Evolutionary conservation across 2,113 vertebrate species (phyloP).

Genomic region (Mobula hypostoma): DNA sequence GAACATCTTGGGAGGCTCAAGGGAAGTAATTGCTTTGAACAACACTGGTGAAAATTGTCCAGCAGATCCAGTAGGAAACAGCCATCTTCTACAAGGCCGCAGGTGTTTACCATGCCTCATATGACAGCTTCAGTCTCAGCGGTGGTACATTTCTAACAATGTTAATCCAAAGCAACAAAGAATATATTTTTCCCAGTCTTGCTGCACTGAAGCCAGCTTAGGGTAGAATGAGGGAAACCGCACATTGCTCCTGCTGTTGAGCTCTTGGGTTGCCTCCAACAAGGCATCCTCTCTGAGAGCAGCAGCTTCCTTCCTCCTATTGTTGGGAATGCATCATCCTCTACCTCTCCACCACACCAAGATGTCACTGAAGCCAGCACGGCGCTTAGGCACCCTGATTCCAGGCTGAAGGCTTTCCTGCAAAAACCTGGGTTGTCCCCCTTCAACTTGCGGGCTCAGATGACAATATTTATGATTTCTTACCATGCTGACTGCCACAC

Average conservation of each 20-base stretch:
- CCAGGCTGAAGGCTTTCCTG: background rate
- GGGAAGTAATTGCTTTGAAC: too few species aligned
- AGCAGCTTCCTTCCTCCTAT: background rate
- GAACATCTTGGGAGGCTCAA: too few species aligned
- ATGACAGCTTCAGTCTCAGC: too few species aligned
- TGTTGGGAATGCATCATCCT: background rate
- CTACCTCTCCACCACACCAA: background rate
- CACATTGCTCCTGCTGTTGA: background rate
- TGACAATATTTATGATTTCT: background rate
- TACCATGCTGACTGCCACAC: background rate
- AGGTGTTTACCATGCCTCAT: too few species aligned
- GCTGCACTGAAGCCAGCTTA: background rate
- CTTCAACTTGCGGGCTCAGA: background rate
- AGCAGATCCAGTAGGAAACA: too few species aligned
- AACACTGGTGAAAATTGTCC: too few species aligned
- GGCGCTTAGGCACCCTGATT: background rate
- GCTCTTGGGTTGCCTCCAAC: background rate
- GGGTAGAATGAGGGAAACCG: background rate
- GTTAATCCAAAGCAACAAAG: background rate
- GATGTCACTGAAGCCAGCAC: background rate
- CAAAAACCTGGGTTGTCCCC: background rate
- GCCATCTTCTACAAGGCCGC: too few species aligned
- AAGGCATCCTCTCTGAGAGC: background rate
- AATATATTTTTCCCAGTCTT: background rate
- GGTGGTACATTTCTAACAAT: too few species aligned